Base-by-base conservation (phyloP, 1,140 invertebrate genomes). In the Drosophila bifasciata region DNA sequence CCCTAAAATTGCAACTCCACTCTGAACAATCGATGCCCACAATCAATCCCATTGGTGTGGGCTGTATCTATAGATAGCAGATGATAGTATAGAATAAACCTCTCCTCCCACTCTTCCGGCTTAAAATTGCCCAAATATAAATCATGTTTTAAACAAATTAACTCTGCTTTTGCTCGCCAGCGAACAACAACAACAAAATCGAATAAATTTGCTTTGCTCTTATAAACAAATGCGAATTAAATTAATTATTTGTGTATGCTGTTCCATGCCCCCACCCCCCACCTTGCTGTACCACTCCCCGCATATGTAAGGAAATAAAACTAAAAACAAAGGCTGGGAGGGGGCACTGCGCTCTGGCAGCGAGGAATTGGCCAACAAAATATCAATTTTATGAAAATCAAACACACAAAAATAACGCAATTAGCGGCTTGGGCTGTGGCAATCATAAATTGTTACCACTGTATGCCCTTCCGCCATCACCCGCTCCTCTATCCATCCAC, bases 351-450 rank as follows among this genome's bases (percentile, higher is more conserved):
- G 28, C 3, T 9, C 28, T 13, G 32, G 3, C 13, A 36, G 3
- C 32, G 53, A n/a, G n/a, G 63, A 57, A 71, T 57, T 71, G 45
- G 32, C 69, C 52, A 61, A 61, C 56, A 61, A 80, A 63, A 84
- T 61, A 74, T 48, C 50, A 68, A 83, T 84, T 79, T 83, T 59
- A 84, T 79, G 56, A 67, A 83, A 84, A 83, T 83, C 69, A 83
- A 84, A 79, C 62, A 67, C 60, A 76, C 72, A 85, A 67, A 85
- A 86, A 76, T 84, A 84, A 85, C 58, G 73, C 76, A 85, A 86
- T 85, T 84, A 84, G 79, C 63, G 76, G 61, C 77, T 64, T 55
- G 48, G 32, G 41, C 52, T 76, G 67, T 21, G 23, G 73, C 76
- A 69, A 73, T 76, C 70, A 80, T 85, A 79, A 83, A 83, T 74